These are phyloP conservation scores for Patella ulyssiponensis DNA, from an alignment of 2,888 invertebrate species.

Conservation along the genomic window DNA sequence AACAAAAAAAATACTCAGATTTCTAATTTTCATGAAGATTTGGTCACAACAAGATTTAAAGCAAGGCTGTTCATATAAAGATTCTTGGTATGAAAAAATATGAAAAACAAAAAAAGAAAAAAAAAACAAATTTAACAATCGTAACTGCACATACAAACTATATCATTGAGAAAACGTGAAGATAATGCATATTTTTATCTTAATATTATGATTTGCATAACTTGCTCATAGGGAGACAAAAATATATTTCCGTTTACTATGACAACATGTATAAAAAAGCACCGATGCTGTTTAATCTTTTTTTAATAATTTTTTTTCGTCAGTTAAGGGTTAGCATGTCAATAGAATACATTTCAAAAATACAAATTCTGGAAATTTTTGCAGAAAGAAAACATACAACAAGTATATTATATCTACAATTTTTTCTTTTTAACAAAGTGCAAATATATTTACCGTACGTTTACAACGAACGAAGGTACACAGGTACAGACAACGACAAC, in stretches of 20 bases:
- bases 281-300: slow-evolving; percentile 1
- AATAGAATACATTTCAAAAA: no score
- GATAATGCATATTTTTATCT: not conserved
- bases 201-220: no score
- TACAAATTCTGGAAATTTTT: no score
- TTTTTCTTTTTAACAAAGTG: no score
- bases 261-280: slow-evolving; percentile 7
- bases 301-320: not conserved
- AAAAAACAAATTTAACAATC: slow-evolving; percentile 17
- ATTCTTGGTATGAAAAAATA: not conserved
- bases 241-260: not conserved
- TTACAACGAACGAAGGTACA: no score
- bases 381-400: slow-evolving; percentile 14
- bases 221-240: not conserved
- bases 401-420: no score
- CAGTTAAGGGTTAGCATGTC: no score
- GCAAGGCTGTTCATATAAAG: not conserved
- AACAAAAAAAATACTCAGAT: not conserved
- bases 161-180: slow-evolving; percentile 4
- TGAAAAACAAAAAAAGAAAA: slow-evolving; percentile 3
- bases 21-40: slow-evolving; percentile 5
- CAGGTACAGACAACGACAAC: no score
- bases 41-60: not conserved
- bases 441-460: no score
- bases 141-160: not conserved